These are phyloP conservation scores for Centruroides sculpturatus DNA, from an alignment of 1,140 invertebrate species.

Conservation along the genomic window DNA sequence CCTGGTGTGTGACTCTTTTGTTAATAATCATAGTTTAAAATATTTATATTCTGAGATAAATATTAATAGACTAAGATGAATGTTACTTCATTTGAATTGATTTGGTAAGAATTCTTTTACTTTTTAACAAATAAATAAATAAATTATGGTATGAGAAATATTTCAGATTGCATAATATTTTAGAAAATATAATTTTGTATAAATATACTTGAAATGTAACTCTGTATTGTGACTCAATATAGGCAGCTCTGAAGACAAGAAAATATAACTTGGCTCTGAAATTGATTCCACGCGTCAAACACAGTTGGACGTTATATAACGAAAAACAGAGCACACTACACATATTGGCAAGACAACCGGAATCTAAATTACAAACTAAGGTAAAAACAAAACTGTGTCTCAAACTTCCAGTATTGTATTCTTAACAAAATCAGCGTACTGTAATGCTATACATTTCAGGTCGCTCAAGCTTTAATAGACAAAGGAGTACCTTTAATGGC, in stretches of 20 bases:
- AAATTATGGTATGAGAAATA: no score
- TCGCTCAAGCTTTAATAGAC: slow-evolving; percentile 25
- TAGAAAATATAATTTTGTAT: no score
- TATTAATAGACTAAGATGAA: no score
- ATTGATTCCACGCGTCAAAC: slow-evolving; percentile 24
- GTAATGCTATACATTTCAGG: slow-evolving; percentile 17
- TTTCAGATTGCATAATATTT: no score
- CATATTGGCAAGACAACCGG: slow-evolving; percentile 23
- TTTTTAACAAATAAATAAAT: no score
- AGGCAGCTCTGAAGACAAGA: slow-evolving; percentile 30
- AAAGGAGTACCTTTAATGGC: slow-evolving; percentile 22
- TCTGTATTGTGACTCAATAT: neutral
- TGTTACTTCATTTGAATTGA: no score
- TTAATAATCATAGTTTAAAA: no score
- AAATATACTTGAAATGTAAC: no score
- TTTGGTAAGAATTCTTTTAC: no score
- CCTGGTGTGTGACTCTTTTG: no score
- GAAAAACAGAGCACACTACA: slow-evolving; percentile 28
- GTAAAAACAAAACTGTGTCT: slow-evolving; percentile 13
- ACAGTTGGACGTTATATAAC: slow-evolving; percentile 13
- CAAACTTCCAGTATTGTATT: neutral
- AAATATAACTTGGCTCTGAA: slow-evolving; percentile 32
- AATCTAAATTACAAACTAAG: slow-evolving; percentile 21
- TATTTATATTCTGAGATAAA: no score
- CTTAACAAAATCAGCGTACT: neutral